Evolutionary conservation across 2,113 vertebrate species (phyloP).

Genomic region (Trematocara macrostoma): DNA sequence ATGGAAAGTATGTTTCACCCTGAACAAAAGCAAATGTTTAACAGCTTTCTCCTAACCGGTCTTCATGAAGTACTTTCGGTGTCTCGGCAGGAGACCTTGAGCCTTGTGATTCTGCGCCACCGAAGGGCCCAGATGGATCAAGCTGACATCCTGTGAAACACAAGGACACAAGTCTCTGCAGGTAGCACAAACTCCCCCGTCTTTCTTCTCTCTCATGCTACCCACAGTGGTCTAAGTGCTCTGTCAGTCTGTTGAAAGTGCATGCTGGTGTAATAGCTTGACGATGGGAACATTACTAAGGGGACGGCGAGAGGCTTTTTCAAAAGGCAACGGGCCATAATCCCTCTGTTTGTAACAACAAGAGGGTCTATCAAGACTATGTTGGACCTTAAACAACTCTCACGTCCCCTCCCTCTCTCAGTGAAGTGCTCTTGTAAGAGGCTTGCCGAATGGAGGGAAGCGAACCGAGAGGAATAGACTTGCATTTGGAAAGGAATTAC

Average conservation of each 20-base stretch:
- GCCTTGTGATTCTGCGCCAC: background rate
- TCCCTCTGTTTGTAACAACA: slow-evolving; percentile 54
- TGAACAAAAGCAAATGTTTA: slow-evolving; percentile 12
- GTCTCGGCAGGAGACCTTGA: background rate
- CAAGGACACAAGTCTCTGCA: background rate
- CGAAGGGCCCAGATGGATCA: background rate
- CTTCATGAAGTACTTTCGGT: background rate
- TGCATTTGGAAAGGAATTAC: slow-evolving; percentile 28
- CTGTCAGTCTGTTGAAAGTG: slow-evolving; percentile 16
- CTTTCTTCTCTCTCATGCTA: background rate
- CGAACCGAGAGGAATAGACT: slow-evolving; percentile 1
- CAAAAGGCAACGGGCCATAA: slow-evolving; percentile 43
- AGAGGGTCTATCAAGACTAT: slow-evolving; percentile 23
- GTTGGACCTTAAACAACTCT: slow-evolving; percentile 17
- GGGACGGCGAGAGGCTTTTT: slow-evolving; percentile 22
- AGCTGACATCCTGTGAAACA: background rate
- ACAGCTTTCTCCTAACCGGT: background rate
- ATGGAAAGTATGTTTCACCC: slow-evolving; percentile 21
- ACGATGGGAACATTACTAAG: slow-evolving; percentile 17
- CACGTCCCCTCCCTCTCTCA: background rate
- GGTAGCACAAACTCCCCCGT: background rate
- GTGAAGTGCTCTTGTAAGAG: slow-evolving; percentile 29
- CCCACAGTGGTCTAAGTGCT: background rate
- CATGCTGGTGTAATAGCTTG: slow-evolving; percentile 20
- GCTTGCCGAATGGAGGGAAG: background rate